Conservation (phyloP, 2,888 invertebrate genomes). For the Abscondita cerata region DNA sequence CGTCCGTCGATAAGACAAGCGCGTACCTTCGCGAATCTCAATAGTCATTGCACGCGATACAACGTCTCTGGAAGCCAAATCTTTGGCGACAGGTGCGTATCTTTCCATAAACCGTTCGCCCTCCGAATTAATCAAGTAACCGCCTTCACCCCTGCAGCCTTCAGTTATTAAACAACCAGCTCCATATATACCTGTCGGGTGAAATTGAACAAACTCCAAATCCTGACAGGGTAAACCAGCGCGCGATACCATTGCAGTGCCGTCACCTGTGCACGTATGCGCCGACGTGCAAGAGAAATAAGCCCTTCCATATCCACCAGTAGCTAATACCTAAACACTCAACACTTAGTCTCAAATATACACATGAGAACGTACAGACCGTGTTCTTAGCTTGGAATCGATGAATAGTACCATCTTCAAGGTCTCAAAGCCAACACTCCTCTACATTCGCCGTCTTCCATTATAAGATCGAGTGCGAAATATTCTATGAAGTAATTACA, state of each 20-base stretch:
- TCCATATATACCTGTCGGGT: conserved; percentile 98
- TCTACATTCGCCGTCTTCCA: conserved; percentile 91
- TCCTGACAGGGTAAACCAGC: conserved; percentile 95
- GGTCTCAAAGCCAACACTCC: conserved; percentile 92
- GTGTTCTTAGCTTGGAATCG: conserved; percentile 85
- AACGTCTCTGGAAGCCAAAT: conserved; percentile 98
- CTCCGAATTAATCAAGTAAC: conserved; percentile 94
- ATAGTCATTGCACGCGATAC: conserved; percentile 98
- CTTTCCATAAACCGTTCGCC: conserved; percentile 99
- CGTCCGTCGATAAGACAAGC: too few relatives aligned
- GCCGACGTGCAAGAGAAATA: conserved; percentile 99
- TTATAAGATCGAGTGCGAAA: conserved; percentile 94
- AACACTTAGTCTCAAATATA: not conserved
- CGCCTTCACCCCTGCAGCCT: conserved; percentile 96
- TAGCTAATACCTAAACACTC: conserved; percentile 70
- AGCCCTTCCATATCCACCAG: conserved; percentile 89
- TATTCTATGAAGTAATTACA: conserved; percentile 99
- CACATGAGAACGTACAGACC: conserved; percentile 59
- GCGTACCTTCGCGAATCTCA: conserved; percentile 93
- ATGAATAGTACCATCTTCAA: conserved; percentile 97
- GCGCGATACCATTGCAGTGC: conserved; percentile 93
- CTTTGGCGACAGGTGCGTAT: conserved; percentile 98
- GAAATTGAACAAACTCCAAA: conserved; percentile 99
- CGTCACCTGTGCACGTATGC: conserved; percentile 98
- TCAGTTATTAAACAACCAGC: conserved; percentile 99